Conservation (phyloP, 1,140 invertebrate species). For the Diprion similis region DNA sequence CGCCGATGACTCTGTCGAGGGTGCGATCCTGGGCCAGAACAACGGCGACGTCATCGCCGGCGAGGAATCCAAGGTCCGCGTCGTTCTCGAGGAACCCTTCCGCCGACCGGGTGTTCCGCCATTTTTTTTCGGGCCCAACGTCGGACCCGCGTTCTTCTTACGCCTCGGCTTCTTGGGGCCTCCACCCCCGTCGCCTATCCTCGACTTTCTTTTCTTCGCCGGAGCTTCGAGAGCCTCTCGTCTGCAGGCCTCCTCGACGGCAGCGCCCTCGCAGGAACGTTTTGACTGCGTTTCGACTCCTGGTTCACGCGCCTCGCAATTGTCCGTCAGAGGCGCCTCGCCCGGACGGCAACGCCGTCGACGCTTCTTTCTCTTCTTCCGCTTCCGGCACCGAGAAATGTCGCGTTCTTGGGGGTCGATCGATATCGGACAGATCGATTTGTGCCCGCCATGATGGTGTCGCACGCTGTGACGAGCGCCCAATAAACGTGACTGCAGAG, state of each 20-base stretch:
- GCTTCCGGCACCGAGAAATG: constrained; percentile 44
- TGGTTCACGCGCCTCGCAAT: constrained; percentile 46
- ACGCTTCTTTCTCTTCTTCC: constrained; percentile 33
- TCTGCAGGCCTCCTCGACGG: constrained; percentile 45
- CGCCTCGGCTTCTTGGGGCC: background rate
- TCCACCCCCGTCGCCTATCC: constrained; percentile 36
- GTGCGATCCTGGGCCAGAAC: too few species aligned
- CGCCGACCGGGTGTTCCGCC: background rate
- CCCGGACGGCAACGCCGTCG: constrained; percentile 46
- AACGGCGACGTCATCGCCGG: too few species aligned
- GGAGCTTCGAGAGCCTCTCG: constrained; percentile 43
- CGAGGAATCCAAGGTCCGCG: background rate
- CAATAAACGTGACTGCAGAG: constrained; percentile 46
- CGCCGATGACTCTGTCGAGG: too few species aligned
- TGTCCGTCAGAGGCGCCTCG: constrained; percentile 45
- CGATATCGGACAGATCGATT: constrained; percentile 13
- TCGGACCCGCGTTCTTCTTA: background rate
- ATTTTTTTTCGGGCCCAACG: background rate
- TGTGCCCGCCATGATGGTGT: constrained; percentile 40
- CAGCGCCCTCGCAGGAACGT: constrained; percentile 47
- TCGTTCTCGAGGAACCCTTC: background rate
- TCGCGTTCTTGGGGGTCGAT: constrained; percentile 35
- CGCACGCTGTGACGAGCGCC: constrained; percentile 48
- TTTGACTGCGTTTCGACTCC: constrained; percentile 41
- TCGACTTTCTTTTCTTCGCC: constrained; percentile 52